Evolutionary conservation across 2,797 vertebrate species (phyloP), one percentile per base, ranked within the genome.

Genomic region (Betta splendens): DNA sequence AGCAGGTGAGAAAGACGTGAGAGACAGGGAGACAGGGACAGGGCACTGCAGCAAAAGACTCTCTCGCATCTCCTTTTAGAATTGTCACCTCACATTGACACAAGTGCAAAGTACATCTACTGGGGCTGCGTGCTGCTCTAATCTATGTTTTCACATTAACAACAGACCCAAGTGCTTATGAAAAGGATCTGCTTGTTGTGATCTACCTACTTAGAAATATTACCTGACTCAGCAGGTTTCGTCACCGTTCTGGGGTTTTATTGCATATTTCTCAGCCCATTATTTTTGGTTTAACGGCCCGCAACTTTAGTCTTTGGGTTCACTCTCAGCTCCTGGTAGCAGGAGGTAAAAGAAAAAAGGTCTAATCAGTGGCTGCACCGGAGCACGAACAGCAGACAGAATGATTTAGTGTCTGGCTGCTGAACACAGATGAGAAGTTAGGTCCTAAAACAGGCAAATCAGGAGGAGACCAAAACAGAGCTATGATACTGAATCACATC

Each of bases 1-100:
- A 72, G 43, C 52, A 69, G 64, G 66, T 53, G 52, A 68, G 47
- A 56, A 37, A 70, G 57, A 68, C 51, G 33, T 35, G 32, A 32
- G 59, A 57, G 44, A 38, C 16, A 51, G 52, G 44, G 44, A 71
- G 59, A 60, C 58, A 42, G 31, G 16, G 62, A 66, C 36, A 50
- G 47, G 72, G 72, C 59, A 55, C 35, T 56, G 72, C 62, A 60
- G 57, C 39, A 42, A 58, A 51, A 37, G 48, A 29, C 21, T 33
- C 56, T 20, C 18, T 56, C 59, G 35, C 35, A 36, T 84, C 43
- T 67, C 17, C 21, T 67, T 62, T 61, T 28, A 39, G 49, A 72
- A 54, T 15, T 11, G 2, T 16, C 45, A 43, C 56, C 42, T 42
- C 45, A 36, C 9, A 35, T 54, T n/a, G 12, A 39, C 9, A 38